Evolutionary conservation across 2,888 invertebrate species (phyloP).

Genomic region (Pegoplata infirma): DNA sequence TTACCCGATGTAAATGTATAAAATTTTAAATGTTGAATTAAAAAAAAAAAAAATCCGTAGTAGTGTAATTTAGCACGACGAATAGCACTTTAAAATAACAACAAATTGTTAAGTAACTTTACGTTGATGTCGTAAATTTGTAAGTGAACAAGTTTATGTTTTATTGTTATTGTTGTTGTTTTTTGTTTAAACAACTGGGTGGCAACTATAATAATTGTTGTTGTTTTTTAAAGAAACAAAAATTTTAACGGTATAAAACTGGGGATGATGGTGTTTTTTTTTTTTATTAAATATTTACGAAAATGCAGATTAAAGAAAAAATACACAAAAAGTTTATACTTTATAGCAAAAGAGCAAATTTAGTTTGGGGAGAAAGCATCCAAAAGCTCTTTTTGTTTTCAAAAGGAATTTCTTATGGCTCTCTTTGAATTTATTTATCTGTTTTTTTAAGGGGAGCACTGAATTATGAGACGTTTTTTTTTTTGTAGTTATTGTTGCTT

Average conservation of each 20-base stretch:
- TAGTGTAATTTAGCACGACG: background rate
- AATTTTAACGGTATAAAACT: conserved; percentile 16
- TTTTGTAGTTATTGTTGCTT: too few relatives aligned
- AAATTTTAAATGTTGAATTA: background rate
- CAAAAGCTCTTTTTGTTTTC: too few relatives aligned
- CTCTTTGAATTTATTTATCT: background rate
- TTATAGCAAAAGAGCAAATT: background rate
- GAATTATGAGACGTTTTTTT: background rate
- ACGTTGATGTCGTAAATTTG: background rate
- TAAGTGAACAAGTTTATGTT: background rate
- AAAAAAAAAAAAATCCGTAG: background rate
- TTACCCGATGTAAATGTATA: background rate
- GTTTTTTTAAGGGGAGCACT: background rate
- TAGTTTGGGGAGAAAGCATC: too few relatives aligned
- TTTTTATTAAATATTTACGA: conserved; percentile 28
- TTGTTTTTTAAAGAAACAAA: background rate
- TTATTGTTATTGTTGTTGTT: background rate
- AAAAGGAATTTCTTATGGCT: background rate
- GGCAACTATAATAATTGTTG: conserved; percentile 11
- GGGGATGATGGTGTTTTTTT: conserved; percentile 6
- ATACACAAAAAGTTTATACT: conserved; percentile 10
- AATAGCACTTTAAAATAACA: background rate
- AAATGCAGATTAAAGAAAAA: conserved; percentile 22
- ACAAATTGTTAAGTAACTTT: conserved; percentile 8
- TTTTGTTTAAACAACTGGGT: conserved; percentile 14